Evolutionary conservation across 2,113 vertebrate genomes (phyloP).

Genomic region (Sceloporus tristichus): DNA sequence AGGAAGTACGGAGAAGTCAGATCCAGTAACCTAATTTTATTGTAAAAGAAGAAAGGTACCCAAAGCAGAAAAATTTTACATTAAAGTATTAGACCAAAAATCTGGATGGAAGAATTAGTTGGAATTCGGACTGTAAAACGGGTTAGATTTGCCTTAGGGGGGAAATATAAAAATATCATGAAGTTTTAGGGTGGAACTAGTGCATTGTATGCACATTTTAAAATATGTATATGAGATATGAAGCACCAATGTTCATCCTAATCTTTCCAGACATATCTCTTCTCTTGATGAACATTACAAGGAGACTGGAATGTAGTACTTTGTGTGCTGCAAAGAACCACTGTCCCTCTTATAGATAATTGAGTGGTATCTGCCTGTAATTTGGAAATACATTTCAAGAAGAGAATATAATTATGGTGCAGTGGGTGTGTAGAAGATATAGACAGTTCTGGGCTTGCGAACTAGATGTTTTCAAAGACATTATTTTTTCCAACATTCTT

Average conservation of each 20-base stretch:
- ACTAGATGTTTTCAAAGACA: constrained; percentile 17
- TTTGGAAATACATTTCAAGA: constrained; percentile 17
- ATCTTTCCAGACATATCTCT: constrained; percentile 6
- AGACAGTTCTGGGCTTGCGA: constrained; percentile 18
- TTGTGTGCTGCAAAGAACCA: background rate
- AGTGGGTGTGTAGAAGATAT: background rate
- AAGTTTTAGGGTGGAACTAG: background rate
- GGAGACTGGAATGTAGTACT: constrained; percentile 3
- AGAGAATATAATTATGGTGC: constrained; percentile 26
- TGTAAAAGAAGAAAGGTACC: background rate
- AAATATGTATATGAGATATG: background rate
- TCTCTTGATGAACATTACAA: background rate
- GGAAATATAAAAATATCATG: background rate
- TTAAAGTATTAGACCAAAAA: background rate
- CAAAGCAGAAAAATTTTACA: background rate
- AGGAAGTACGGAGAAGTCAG: background rate
- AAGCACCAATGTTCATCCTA: constrained; percentile 11
- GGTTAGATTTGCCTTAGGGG: too few relatives aligned
- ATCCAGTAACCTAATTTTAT: background rate
- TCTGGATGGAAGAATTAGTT: background rate
- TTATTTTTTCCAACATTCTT: background rate
- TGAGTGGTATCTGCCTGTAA: constrained; percentile 17
- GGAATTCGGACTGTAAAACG: too few relatives aligned
- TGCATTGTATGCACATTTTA: background rate
- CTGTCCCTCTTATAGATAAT: constrained; percentile 1